Base-by-base conservation (phyloP, 2,113 vertebrate genomes). In the Epinephelus lanceolatus region DNA sequence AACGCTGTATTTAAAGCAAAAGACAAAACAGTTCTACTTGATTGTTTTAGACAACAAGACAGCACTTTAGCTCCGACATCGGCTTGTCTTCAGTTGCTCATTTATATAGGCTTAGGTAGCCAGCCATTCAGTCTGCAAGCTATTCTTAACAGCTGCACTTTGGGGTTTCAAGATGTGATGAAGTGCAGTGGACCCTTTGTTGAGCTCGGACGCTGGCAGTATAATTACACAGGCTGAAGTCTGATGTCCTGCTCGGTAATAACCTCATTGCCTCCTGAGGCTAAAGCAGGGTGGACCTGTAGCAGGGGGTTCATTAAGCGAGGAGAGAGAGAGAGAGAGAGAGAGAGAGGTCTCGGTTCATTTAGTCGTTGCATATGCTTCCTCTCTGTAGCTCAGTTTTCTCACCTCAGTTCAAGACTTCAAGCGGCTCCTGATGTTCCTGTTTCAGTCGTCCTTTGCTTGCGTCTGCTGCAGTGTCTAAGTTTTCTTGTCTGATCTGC, bases 161-260 rank as follows among this genome's bases (percentile, higher is more conserved):
- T 85, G 61, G 51, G 77, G 61, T 83, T 86, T 86, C 47, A 69
- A 65, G 71, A 83, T 62, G 82, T 76, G 86, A 87, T 87, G 80
- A 87, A 88, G 75, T 89, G 84, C 82, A 82, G 62, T 21, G 67
- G 80, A 72, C 74, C 74, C 74, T 83, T 81, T 2, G 51, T 70
- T 83, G 78, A 78, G 77, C 69, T 90, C 18, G 61, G 79, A 83
- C 67, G 37, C 78, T 77, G 73, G 61, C 71, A 53, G 74, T 80
- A 56, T 93, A 94, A 93, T 94, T 93, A 91, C 87, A 83, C 70
- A 51, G 69, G 82, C 69, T 49, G 67, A 90, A 79, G 81, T 89
- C 77, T 77, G 63, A 83, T 84, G 72, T 88, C 76, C 87, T 71
- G 78, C 71, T 83, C 57, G 9, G 81, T 86, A 86, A 92, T 86